These are phyloP conservation scores for Leptonema lineaticorne DNA, from an alignment of 1,140 invertebrate genomes.

Conservation along the genomic window DNA sequence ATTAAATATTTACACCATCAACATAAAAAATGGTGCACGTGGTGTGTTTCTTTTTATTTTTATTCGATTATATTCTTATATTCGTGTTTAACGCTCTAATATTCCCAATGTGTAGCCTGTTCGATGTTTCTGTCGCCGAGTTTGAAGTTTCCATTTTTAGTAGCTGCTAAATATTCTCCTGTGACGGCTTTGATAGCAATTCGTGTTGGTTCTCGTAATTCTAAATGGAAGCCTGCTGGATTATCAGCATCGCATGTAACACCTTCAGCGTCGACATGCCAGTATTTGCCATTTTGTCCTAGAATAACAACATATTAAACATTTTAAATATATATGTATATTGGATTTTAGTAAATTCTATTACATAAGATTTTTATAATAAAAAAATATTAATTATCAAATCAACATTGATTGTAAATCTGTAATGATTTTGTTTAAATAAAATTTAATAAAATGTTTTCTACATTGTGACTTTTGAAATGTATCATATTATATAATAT, in stretches of 20 bases:
- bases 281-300: conserved; percentile 94
- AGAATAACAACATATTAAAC: conserved; percentile 32
- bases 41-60: not conserved
- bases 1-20: not conserved
- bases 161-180: conserved; percentile 84
- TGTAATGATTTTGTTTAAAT: no score
- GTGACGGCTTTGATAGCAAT: conserved; percentile 81
- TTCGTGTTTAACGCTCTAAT: conserved; percentile 58
- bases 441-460: no score
- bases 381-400: not conserved
- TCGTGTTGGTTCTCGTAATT: conserved; percentile 87
- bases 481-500: no score
- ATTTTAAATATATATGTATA: not conserved
- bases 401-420: no score
- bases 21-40: no score
- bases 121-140: conserved; percentile 77
- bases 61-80: not conserved
- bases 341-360: not conserved
- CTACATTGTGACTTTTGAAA: no score
- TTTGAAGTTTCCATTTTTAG: conserved; percentile 92
- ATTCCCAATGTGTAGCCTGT: conserved; percentile 90
- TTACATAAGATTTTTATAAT: not conserved
- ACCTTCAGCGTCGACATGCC: conserved; percentile 84
- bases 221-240: conserved; percentile 88
- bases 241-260: conserved; percentile 82